Conservation (phyloP, 2,888 invertebrate genomes). For the Eulithis prunata region DNA sequence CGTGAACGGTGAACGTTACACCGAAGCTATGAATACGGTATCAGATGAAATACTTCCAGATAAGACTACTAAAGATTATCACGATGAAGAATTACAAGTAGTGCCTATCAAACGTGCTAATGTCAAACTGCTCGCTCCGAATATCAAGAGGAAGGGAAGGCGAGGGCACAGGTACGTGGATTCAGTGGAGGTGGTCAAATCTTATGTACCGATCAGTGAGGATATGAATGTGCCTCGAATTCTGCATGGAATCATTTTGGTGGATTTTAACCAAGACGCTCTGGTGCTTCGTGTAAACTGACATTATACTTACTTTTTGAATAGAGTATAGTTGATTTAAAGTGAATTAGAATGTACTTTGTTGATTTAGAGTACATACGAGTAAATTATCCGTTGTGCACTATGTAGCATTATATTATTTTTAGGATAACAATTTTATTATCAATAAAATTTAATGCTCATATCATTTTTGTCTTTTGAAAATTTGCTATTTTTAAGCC, state of each 20-base stretch:
- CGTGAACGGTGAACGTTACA: conserved; percentile 22
- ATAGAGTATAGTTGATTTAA: too few species aligned
- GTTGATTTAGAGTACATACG: too few species aligned
- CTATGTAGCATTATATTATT: too few species aligned
- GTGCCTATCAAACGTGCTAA: background rate
- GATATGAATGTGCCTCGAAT: conserved; percentile 2
- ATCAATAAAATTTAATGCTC: too few species aligned
- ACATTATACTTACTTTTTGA: background rate
- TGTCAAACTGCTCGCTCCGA: background rate
- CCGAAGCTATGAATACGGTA: background rate
- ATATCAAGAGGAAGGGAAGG: background rate
- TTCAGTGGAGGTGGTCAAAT: background rate
- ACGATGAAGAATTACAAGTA: background rate
- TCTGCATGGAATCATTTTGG: conserved; percentile 17
- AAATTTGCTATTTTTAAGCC: too few species aligned
- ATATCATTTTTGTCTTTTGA: too few species aligned
- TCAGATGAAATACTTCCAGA: background rate
- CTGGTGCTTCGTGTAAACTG: conserved; percentile 16
- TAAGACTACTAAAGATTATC: background rate
- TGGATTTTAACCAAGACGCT: conserved; percentile 23
- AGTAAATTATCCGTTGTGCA: too few species aligned
- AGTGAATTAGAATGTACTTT: too few species aligned
- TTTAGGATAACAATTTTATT: too few species aligned
- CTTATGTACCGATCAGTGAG: conserved; percentile 23
- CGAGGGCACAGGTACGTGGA: conserved; percentile 1